These are phyloP conservation scores for Spodoptera picta DNA, from an alignment of 2,888 invertebrate species.

Conservation along the genomic window DNA sequence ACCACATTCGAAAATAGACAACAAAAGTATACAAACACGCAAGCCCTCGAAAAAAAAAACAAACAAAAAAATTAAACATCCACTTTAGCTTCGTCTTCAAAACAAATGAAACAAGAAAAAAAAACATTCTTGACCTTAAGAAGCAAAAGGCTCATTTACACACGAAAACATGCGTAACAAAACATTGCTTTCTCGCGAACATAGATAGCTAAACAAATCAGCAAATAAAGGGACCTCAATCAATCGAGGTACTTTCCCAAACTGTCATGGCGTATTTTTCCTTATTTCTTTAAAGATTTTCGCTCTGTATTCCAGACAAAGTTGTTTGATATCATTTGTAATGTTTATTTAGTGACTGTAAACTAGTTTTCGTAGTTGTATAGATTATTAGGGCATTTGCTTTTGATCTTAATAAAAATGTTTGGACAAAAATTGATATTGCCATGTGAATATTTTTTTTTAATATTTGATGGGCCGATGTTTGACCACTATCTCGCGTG, in stretches of 20 bases:
- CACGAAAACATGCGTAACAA: constrained; percentile 21
- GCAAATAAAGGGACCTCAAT: constrained; percentile 41
- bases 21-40: no score
- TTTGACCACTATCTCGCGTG: no score
- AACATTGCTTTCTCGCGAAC: constrained; percentile 17
- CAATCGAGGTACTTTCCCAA: constrained; percentile 31
- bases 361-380: constrained; percentile 8
- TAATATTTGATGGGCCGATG: no score
- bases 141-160: constrained; percentile 20
- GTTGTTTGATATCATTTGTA: constrained; percentile 30
- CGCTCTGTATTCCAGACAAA: constrained; percentile 32
- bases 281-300: constrained; percentile 28
- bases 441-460: no score
- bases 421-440: no score
- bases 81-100: not conserved
- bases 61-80: not conserved
- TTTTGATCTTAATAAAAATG: no score
- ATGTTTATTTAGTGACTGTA: constrained; percentile 38
- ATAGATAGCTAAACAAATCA: constrained; percentile 39
- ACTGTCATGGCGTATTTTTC: constrained; percentile 37
- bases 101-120: not conserved
- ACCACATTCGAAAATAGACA: not conserved
- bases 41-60: not conserved
- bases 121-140: constrained; percentile 12
- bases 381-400: not conserved